These are phyloP conservation scores for Bombus terrestris DNA, from an alignment of 1,140 invertebrate genomes.

Conservation along the genomic window DNA sequence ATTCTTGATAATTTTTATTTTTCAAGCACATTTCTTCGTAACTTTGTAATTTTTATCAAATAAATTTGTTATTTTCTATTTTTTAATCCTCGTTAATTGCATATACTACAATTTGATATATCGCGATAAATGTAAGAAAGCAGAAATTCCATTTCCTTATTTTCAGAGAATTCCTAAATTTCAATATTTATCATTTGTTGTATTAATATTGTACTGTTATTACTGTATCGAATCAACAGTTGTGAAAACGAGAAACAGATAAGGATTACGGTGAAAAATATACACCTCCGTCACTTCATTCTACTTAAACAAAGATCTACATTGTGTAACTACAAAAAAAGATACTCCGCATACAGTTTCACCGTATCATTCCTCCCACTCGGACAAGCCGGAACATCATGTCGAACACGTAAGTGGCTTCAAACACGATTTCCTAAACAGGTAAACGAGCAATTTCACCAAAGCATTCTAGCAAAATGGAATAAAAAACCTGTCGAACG, in stretches of 20 bases:
- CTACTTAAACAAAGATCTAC: neutral
- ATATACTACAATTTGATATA: neutral
- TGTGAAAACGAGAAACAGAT: no score
- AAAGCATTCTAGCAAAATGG: neutral
- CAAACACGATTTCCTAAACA: neutral
- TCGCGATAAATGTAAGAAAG: neutral
- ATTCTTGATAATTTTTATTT: neutral
- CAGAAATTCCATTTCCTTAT: no score
- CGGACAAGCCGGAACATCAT: neutral
- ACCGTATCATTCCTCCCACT: constrained; percentile 6
- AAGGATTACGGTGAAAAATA: neutral
- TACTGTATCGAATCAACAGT: no score
- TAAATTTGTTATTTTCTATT: neutral
- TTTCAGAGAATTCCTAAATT: no score
- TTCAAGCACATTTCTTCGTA: neutral
- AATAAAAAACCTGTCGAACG: neutral
- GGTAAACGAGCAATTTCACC: neutral
- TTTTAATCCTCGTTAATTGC: neutral
- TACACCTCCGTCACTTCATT: neutral
- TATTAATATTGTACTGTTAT: no score
- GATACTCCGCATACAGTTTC: neutral
- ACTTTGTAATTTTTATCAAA: neutral
- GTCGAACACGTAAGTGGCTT: neutral
- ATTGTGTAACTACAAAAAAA: neutral
- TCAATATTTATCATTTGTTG: no score